Conservation (phyloP, 2,888 invertebrate species). For the Netelia melanura region DNA sequence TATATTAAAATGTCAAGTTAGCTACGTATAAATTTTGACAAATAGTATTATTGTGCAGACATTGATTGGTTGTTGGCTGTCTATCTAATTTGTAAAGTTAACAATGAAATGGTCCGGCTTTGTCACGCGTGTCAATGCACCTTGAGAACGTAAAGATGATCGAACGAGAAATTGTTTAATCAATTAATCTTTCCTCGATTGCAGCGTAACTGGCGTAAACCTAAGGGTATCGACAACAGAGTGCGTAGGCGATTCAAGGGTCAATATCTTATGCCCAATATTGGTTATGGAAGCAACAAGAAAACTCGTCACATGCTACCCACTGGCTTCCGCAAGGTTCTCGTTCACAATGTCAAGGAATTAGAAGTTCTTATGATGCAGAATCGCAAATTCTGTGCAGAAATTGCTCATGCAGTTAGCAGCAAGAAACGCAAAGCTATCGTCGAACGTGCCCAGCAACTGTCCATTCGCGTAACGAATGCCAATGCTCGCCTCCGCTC, state of each 20-base stretch:
- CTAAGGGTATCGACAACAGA: constrained; percentile 99
- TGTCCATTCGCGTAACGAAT: constrained; percentile 98
- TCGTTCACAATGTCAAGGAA: constrained; percentile 96
- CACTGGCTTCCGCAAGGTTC: constrained; percentile 98
- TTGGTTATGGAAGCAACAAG: constrained; percentile 98
- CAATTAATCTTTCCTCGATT: not conserved
- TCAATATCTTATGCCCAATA: constrained; percentile 99
- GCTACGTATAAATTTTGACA: no score
- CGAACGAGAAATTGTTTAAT: constrained; percentile 15
- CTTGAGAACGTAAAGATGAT: no score
- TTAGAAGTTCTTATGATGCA: constrained; percentile 99
- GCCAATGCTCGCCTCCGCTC: constrained; percentile 98
- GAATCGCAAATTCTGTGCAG: constrained; percentile 98
- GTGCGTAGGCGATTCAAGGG: constrained; percentile 99
- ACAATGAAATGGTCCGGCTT: no score
- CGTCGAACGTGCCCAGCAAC: constrained; percentile 98
- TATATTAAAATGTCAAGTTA: no score
- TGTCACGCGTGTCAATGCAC: no score
- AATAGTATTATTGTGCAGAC: no score
- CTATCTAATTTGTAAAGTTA: no score
- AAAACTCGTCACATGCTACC: constrained; percentile 98
- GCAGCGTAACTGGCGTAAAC: constrained; percentile 99
- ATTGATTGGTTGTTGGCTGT: no score
- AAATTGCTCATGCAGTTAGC: constrained; percentile 98
- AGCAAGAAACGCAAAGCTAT: constrained; percentile 98